A percentile compares a stretch with the other conserved stretches of the same genome.
Evolutionary conservation across 2,797 vertebrate species (phyloP).

Genomic region (Catostomus latipinnis): DNA sequence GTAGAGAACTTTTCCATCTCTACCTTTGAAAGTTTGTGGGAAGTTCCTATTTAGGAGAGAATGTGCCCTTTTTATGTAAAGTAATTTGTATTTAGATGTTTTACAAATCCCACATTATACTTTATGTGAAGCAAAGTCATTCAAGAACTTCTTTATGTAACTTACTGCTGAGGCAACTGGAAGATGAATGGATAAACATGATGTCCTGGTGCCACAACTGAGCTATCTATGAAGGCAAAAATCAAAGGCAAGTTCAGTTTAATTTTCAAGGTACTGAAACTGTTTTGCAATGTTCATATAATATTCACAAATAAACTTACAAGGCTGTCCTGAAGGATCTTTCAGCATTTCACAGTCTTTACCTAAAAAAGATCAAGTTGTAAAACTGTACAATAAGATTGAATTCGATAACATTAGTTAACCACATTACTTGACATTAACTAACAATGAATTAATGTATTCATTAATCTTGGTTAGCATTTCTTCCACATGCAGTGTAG

Average conservation of each 20-base stretch:
- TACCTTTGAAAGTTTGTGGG: constrained; percentile 69
- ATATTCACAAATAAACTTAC: neutral
- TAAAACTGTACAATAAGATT: too few species aligned
- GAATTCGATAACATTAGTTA: too few species aligned
- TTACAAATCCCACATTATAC: neutral
- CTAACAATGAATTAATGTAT: too few species aligned
- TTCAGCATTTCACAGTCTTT: constrained; percentile 9
- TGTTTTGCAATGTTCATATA: neutral
- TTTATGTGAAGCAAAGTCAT: neutral
- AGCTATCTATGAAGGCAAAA: constrained; percentile 63
- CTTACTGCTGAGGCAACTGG: constrained; percentile 74
- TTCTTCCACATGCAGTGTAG: too few species aligned
- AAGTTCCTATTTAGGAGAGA: constrained; percentile 15
- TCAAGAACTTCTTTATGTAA: neutral
- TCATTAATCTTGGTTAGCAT: too few species aligned
- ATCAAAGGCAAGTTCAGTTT: neutral
- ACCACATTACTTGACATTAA: too few species aligned
- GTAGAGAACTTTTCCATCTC: constrained; percentile 71
- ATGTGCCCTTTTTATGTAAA: neutral
- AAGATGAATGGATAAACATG: constrained; percentile 78
- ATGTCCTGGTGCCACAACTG: constrained; percentile 62
- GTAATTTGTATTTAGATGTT: neutral
- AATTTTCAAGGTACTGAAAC: neutral
- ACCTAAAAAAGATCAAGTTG: neutral
- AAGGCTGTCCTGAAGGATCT: constrained; percentile 15